Conservation (phyloP, 1,140 invertebrate genomes). For the Aporrectodea caliginosa region DNA sequence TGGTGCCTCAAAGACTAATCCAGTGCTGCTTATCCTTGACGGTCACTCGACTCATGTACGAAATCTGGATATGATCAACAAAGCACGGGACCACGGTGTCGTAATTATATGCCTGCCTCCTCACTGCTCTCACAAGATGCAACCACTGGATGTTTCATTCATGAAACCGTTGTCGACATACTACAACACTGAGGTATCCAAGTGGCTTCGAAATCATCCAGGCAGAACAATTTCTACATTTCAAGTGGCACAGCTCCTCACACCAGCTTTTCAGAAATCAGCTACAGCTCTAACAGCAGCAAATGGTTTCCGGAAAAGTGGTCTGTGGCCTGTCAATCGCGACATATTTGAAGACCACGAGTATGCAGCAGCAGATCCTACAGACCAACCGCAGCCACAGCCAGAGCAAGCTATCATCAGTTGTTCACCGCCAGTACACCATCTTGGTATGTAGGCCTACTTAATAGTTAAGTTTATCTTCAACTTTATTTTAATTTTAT, state of each 20-base stretch:
- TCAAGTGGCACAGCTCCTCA: not conserved
- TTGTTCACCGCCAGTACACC: too few relatives aligned
- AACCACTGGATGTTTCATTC: conserved; percentile 20
- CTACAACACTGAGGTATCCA: conserved; percentile 5
- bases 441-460: too few relatives aligned
- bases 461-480: too few relatives aligned
- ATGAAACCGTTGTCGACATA: conserved; percentile 9
- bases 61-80: not conserved
- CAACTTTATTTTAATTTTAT: too few relatives aligned
- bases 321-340: not conserved
- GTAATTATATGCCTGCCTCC: conserved; percentile 13
- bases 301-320: not conserved
- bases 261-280: not conserved
- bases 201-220: not conserved
- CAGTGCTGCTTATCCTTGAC: conserved; percentile 33
- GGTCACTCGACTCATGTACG: conserved; percentile 34
- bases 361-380: not conserved
- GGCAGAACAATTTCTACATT: not conserved
- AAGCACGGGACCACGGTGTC: conserved; percentile 7
- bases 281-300: not conserved
- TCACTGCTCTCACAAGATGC: conserved; percentile 16
- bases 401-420: too few relatives aligned
- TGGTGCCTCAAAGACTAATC: conserved; percentile 19
- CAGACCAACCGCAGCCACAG: not conserved
- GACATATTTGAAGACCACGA: not conserved